Evolutionary conservation across 2,797 vertebrate genomes (phyloP).

Genomic region (Molossus alvarezi): DNA sequence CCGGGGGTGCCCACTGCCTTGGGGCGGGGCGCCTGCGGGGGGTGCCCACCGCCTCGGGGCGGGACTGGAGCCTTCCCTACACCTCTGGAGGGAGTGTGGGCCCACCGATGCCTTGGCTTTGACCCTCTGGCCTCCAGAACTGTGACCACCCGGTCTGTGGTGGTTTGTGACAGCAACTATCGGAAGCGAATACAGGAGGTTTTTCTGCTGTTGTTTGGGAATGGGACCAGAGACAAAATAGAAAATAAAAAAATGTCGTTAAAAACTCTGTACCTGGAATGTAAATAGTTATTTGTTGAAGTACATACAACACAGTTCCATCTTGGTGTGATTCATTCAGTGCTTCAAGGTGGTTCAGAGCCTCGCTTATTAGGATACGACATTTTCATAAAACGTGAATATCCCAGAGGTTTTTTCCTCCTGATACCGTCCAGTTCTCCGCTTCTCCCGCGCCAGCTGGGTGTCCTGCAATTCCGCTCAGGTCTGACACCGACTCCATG

Average conservation of each 20-base stretch:
- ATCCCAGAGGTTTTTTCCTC: neutral
- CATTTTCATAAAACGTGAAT: neutral
- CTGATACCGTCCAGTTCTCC: neutral
- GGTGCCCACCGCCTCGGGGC: neutral
- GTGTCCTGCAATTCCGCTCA: neutral
- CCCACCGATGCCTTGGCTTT: neutral
- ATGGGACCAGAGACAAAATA: neutral
- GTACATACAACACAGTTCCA: accelerated
- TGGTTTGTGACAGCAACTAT: neutral
- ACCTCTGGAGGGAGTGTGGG: neutral
- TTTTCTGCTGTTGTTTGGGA: neutral
- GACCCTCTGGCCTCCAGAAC: neutral
- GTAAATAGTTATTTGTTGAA: neutral
- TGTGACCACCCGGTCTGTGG: neutral
- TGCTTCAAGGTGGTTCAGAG: neutral
- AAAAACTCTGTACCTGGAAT: neutral
- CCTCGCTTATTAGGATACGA: neutral
- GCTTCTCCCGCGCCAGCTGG: neutral
- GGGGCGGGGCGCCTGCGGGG: neutral
- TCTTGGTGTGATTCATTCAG: neutral
- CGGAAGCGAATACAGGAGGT: neutral
- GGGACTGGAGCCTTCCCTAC: neutral
- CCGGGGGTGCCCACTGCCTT: too few relatives aligned
- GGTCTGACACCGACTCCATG: neutral
- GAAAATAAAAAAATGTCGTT: neutral